A percentile compares a stretch with the other conserved stretches of the same genome.
phyloP scores from a whole-genome alignment of 2,797 vertebrate genomes.

The Sebastes matsubarae region DNA sequence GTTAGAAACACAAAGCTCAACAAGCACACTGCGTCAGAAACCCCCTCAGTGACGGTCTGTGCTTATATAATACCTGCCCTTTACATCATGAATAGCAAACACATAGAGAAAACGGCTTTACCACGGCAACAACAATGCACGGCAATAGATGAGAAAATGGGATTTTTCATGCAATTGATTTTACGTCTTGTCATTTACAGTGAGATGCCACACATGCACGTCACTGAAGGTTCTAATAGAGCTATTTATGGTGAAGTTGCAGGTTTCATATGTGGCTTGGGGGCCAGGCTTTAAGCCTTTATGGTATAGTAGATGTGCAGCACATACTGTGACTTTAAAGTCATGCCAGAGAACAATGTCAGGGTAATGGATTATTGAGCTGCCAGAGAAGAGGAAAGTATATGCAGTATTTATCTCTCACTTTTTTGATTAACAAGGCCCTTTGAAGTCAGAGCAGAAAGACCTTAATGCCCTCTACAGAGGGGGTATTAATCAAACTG shows the following conservation, averaged over 20 bases:
- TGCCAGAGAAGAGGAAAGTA: conserved; percentile 32
- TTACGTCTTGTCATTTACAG: conserved; percentile 4
- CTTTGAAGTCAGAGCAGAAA: conserved; percentile 68
- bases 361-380: conserved; percentile 52
- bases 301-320: conserved; percentile 22
- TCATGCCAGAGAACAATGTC: conserved; percentile 52
- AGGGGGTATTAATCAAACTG: conserved; percentile 63
- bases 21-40: not conserved
- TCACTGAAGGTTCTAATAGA: conserved; percentile 22
- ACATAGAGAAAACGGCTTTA: conserved; percentile 11
- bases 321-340: conserved; percentile 46
- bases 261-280: conserved; percentile 41
- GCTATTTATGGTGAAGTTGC: conserved; percentile 34
- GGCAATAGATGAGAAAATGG: conserved; percentile 21
- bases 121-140: conserved; percentile 1
- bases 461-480: conserved; percentile 42
- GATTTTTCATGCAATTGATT: conserved; percentile 32
- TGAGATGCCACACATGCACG: conserved; percentile 16
- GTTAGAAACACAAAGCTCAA: conserved; percentile 15
- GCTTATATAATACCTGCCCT: conserved; percentile 6
- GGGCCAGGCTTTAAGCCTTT: conserved; percentile 13
- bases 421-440: conserved; percentile 63
- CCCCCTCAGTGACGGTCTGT: not conserved
- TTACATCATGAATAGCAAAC: conserved; percentile 30
- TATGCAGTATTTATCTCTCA: conserved; percentile 55